Evolutionary conservation across 2,888 invertebrate genomes (phyloP).

Genomic region (Nebria salina): DNA sequence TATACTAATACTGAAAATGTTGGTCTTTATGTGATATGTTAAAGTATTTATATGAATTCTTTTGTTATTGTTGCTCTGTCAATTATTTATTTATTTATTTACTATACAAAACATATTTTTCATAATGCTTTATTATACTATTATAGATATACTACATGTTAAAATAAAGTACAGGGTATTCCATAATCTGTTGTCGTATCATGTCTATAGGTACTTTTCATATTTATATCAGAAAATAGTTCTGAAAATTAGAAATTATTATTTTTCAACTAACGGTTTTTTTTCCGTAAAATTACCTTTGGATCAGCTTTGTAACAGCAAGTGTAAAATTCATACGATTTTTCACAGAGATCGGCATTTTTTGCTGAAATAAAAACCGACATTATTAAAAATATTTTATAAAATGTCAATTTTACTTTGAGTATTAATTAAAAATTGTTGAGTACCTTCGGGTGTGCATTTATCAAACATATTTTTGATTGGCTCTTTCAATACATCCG

Average conservation of each 20-base stretch:
- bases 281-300: constrained; percentile 44
- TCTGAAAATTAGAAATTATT: constrained; percentile 20
- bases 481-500: constrained; percentile 17
- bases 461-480: constrained; percentile 36
- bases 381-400: background rate
- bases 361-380: constrained; percentile 16
- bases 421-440: background rate
- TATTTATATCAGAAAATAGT: constrained; percentile 33
- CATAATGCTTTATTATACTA: constrained; percentile 6
- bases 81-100: background rate
- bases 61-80: constrained; percentile 1
- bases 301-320: constrained; percentile 49
- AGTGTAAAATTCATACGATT: constrained; percentile 48
- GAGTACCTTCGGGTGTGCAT: constrained; percentile 31
- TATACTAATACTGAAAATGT: background rate
- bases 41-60: background rate
- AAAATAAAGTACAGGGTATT: background rate
- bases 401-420: too few relatives aligned
- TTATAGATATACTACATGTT: constrained; percentile 13
- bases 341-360: constrained; percentile 47
- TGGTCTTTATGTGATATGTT: background rate
- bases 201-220: background rate
- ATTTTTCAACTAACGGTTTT: background rate
- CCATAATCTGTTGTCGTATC: background rate
- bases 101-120: constrained; percentile 4